phyloP scores from a whole-genome alignment of 2,797 vertebrate species.

The Gadopsis marmoratus region DNA sequence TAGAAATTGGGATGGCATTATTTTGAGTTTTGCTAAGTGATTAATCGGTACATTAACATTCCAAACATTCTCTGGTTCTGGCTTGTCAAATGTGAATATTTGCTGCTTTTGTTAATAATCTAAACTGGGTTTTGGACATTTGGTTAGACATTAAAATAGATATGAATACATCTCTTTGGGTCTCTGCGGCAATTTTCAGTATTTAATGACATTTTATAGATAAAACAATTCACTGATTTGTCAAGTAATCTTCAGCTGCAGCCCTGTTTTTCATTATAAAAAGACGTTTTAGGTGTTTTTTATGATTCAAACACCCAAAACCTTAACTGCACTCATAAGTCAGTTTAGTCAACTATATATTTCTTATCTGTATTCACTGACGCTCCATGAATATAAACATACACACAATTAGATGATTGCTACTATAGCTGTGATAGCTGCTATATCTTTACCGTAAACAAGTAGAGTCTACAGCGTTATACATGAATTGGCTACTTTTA shows the following conservation, averaged over 20 bases:
- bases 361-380: neutral
- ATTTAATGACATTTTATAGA: neutral
- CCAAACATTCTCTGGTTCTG: neutral
- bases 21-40: neutral
- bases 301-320: neutral
- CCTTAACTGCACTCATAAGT: neutral
- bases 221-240: neutral
- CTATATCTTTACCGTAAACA: neutral
- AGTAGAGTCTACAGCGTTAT: neutral
- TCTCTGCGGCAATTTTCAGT: neutral
- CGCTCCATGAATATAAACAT: neutral
- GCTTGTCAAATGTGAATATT: neutral
- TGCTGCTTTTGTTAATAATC: neutral
- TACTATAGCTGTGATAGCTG: neutral
- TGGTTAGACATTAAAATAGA: neutral
- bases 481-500: slow-evolving; percentile 3
- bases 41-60: neutral
- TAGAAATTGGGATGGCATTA: neutral
- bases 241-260: neutral
- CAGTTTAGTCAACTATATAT: neutral
- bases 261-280: neutral
- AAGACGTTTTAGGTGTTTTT: neutral
- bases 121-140: neutral
- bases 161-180: neutral
- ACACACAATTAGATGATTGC: neutral